These are phyloP conservation scores for Mormoops blainvillei DNA, from an alignment of 2,113 vertebrate species.

Conservation along the genomic window DNA sequence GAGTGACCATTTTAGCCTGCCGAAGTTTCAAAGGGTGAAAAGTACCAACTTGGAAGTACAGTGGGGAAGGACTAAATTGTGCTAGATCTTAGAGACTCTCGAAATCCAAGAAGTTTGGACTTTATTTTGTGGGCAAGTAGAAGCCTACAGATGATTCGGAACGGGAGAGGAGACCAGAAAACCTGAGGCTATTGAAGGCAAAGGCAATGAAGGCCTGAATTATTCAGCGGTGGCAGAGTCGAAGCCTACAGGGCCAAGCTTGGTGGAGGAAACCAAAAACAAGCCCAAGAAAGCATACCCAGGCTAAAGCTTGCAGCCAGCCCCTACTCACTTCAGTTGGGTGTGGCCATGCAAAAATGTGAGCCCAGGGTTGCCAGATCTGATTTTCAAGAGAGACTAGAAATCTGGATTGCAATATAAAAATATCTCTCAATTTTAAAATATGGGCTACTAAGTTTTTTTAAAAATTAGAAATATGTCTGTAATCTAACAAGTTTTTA, in stretches of 20 bases:
- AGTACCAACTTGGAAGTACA: background rate
- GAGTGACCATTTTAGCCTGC: background rate
- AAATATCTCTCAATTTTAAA: background rate
- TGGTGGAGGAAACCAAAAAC: background rate
- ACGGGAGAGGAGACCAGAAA: background rate
- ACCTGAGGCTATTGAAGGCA: background rate
- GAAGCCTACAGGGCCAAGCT: background rate
- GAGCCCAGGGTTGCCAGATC: background rate
- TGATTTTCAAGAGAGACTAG: constrained; percentile 11
- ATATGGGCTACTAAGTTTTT: background rate
- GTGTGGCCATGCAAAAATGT: background rate
- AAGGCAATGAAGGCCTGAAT: background rate
- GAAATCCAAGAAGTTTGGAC: background rate
- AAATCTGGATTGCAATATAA: background rate
- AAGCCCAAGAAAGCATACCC: background rate
- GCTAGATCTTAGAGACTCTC: background rate
- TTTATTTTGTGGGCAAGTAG: background rate
- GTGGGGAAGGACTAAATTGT: background rate
- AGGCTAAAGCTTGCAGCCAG: background rate
- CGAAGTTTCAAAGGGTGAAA: constrained; percentile 16
- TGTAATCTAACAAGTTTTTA: background rate
- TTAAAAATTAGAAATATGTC: background rate
- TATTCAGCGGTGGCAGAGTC: background rate
- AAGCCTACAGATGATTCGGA: background rate
- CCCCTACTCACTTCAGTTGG: background rate